Percentiles rank a stretch among this genome's conserved stretches.
Conservation (phyloP, 2,797 vertebrate species). For the Aeoliscus strigatus region DNA sequence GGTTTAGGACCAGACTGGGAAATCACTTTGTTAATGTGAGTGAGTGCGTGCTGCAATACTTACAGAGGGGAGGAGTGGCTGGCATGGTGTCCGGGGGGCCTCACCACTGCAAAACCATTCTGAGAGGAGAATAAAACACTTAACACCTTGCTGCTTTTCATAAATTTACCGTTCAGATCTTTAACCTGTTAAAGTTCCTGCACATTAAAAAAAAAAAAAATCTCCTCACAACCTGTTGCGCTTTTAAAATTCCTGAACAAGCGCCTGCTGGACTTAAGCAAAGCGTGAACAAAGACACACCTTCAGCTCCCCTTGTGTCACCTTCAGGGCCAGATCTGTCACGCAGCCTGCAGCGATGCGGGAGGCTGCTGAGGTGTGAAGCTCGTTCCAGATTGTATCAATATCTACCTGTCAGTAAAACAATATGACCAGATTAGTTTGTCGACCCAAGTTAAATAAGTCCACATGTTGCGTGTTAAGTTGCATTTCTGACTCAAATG, state of each 20-base stretch:
- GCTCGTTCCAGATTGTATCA: slow-evolving; percentile 87
- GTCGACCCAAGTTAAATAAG: too few species aligned
- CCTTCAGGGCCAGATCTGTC: slow-evolving; percentile 85
- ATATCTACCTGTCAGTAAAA: slow-evolving; percentile 77
- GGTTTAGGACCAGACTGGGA: too few species aligned
- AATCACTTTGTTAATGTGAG: too few species aligned
- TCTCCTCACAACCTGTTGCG: not conserved
- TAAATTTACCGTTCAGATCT: not conserved
- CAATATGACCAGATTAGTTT: too few species aligned
- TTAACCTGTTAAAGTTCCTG: not conserved
- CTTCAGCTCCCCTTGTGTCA: slow-evolving; percentile 86
- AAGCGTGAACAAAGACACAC: slow-evolving; percentile 54
- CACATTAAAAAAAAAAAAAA: not conserved
- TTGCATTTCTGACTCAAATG: too few species aligned
- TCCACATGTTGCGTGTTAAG: too few species aligned
- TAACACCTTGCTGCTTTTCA: slow-evolving; percentile 27
- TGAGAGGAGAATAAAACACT: slow-evolving; percentile 52
- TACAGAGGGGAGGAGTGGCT: slow-evolving; percentile 84
- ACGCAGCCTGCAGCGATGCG: slow-evolving; percentile 85
- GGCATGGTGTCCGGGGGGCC: slow-evolving; percentile 87
- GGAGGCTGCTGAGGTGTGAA: slow-evolving; percentile 82
- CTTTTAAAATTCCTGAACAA: slow-evolving; percentile 7
- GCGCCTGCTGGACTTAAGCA: not conserved
- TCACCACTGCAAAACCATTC: slow-evolving; percentile 94
- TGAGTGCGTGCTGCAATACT: slow-evolving; percentile 44